Percentiles rank a stretch among this genome's conserved stretches.
Conservation (phyloP, 1,140 invertebrate species). For the Caerostris darwini region DNA sequence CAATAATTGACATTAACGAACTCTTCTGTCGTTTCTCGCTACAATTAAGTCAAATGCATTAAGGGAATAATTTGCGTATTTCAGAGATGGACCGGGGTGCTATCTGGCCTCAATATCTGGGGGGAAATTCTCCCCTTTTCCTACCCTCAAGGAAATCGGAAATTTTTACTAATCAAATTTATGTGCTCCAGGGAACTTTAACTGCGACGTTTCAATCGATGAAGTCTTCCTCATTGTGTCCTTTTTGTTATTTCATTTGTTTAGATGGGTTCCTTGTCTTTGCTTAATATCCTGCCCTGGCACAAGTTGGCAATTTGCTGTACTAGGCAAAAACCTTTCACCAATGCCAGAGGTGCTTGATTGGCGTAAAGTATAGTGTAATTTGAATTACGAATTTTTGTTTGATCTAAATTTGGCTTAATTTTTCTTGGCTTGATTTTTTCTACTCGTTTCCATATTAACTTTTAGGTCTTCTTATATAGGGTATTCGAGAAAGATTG, state of each 20-base stretch:
- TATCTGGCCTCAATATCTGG: slow-evolving; percentile 48
- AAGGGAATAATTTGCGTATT: slow-evolving; percentile 67
- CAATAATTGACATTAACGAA: slow-evolving; percentile 74
- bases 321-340: slow-evolving; percentile 7
- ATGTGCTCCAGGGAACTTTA: slow-evolving; percentile 27
- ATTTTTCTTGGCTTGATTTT: no score
- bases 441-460: no score
- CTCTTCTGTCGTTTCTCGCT: slow-evolving; percentile 30
- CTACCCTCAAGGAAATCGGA: slow-evolving; percentile 62
- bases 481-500: no score
- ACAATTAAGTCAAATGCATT: slow-evolving; percentile 71
- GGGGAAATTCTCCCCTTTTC: background rate
- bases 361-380: background rate
- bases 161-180: slow-evolving; percentile 75
- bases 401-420: background rate
- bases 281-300: slow-evolving; percentile 12
- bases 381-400: background rate
- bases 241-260: slow-evolving; percentile 34
- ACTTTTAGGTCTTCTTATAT: no score
- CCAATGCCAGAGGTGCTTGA: background rate
- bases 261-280: background rate
- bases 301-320: background rate
- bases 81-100: slow-evolving; percentile 14
- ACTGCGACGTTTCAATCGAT: slow-evolving; percentile 49
- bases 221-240: background rate